Evolutionary conservation across 2,888 invertebrate genomes (phyloP), one percentile per base, ranked within the genome.

Genomic region (Apotomis betuletana): DNA sequence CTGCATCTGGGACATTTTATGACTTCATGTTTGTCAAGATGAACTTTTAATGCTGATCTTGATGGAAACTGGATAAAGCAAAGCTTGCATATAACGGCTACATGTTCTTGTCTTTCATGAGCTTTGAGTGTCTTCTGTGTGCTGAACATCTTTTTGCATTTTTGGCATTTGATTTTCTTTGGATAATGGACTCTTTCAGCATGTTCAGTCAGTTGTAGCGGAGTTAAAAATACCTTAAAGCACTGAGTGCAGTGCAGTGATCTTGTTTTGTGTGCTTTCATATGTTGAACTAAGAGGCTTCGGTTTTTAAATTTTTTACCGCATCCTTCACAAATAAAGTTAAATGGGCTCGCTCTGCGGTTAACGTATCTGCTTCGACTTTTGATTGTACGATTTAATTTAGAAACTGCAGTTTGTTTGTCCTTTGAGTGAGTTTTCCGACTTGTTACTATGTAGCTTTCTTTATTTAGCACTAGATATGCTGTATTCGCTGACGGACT

Each of bases 141-240:
- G 67, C 90, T 87, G 52, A 90, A 87, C 84, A 78, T 89, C 81
- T 87, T 89, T 0, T 82, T 63, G 75, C 91, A 91, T 73, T 87
- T 84, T 2, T 80, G 70, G 75, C 90, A 91, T 74, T 81, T 77
- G 5, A 90, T 70, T 68, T 75, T 85, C 77, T 89, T 90, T 9
- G 89, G 87, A 74, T 84, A 83, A 74, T 91, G 91, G 0, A 90
- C 77, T 77, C 89, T 82, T 74, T 89, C 87, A 0, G 78, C 75
- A 71, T 91, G 90, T 6, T 83, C 83, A 4, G 82, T 77, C 9
- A 90, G 74, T 63, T 83, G 83, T 3, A 78, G 36, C 59, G 79
- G 70, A 1, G 83, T 81, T 4, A 79, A 67, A 60, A 90, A 90
- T 6, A 81, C 73, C 81, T 90, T 90, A 3, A 82, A 81, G 64